These are phyloP conservation scores for Takifugu ocellatus DNA, from an alignment of 2,797 vertebrate species.

Conservation along the genomic window DNA sequence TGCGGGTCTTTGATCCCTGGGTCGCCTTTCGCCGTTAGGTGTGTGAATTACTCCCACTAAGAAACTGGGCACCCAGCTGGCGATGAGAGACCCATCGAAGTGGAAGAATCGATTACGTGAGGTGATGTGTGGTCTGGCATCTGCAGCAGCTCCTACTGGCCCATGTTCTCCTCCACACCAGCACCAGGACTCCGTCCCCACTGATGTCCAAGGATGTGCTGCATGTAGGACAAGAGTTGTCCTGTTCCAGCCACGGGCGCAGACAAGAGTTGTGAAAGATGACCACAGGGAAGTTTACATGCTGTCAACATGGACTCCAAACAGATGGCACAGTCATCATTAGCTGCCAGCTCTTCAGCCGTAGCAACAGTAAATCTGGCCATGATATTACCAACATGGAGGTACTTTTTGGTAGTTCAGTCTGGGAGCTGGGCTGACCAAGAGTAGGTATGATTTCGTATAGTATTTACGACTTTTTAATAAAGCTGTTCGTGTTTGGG, in stretches of 20 bases:
- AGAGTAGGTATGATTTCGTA: too few relatives aligned
- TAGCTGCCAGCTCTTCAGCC: conserved; percentile 89
- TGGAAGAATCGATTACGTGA: conserved; percentile 99
- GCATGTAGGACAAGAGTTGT: conserved; percentile 97
- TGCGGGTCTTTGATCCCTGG: too few relatives aligned
- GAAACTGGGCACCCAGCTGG: conserved; percentile 95
- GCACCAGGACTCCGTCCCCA: conserved; percentile 76
- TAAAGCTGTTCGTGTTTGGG: too few relatives aligned
- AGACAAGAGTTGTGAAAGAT: conserved; percentile 92
- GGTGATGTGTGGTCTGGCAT: conserved; percentile 88
- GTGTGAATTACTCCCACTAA: conserved; percentile 97
- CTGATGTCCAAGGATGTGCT: conserved; percentile 96
- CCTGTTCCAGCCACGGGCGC: conserved; percentile 97
- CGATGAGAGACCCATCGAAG: conserved; percentile 94
- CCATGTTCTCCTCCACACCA: conserved; percentile 84
- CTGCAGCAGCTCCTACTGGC: conserved; percentile 78
- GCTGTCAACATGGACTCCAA: conserved; percentile 97
- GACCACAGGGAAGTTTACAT: conserved; percentile 93
- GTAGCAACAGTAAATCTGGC: conserved; percentile 92
- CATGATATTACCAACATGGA: too few relatives aligned
- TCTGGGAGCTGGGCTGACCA: too few relatives aligned
- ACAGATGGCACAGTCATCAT: conserved; percentile 98
- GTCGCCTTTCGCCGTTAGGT: conserved; percentile 66
- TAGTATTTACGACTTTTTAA: too few relatives aligned
- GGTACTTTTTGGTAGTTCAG: too few relatives aligned